A percentile compares a stretch with the other conserved stretches of the same genome.
phyloP scores from a whole-genome alignment of 2,113 vertebrate genomes.

The Anhinga rufa region DNA sequence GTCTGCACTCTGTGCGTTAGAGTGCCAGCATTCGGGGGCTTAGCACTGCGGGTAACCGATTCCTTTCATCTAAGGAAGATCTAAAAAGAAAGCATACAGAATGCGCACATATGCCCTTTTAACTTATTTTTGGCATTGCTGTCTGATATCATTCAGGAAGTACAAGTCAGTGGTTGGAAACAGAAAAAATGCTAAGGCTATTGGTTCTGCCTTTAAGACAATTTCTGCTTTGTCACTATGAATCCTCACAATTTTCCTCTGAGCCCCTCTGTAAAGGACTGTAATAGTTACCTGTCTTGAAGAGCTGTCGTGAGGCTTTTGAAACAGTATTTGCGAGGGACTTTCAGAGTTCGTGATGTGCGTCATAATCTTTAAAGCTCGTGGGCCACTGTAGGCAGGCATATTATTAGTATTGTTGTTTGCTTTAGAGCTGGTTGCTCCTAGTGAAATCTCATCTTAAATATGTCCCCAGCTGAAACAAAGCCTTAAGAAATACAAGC shows the following conservation, averaged over 20 bases:
- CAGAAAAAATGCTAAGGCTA: not conserved
- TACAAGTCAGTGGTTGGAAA: not conserved
- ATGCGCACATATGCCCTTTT: not conserved
- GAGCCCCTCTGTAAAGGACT: not conserved
- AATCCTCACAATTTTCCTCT: not conserved
- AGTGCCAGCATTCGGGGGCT: not conserved
- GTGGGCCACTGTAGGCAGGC: not conserved
- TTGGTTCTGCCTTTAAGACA: not conserved
- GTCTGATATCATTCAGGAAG: not conserved
- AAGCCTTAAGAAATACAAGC: not conserved
- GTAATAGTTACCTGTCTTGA: not conserved
- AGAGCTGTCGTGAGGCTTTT: not conserved
- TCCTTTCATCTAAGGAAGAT: not conserved
- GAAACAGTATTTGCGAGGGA: not conserved
- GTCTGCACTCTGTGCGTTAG: not conserved
- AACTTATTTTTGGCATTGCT: not conserved
- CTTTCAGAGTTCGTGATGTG: not conserved
- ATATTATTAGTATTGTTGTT: not conserved
- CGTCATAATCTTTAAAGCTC: not conserved
- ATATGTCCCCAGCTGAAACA: not conserved
- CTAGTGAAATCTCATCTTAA: not conserved
- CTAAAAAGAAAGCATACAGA: not conserved
- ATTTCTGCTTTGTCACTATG: conserved; percentile 36
- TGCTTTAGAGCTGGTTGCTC: not conserved
- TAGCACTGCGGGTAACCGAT: not conserved